These are phyloP conservation scores for Agrypnia vestita DNA, from an alignment of 1,140 invertebrate species.

Conservation along the genomic window DNA sequence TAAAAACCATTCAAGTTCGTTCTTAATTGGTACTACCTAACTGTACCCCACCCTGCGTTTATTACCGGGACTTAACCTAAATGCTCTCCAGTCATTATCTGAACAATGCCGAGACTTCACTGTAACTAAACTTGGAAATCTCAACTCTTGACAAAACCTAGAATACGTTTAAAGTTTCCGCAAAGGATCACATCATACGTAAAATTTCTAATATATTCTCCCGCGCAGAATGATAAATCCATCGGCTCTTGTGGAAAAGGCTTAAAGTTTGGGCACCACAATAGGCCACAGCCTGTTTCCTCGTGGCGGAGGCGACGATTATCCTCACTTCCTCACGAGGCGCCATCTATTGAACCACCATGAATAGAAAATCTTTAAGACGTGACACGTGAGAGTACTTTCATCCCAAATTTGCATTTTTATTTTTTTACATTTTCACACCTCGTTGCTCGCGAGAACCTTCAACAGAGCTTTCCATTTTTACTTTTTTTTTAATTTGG, in stretches of 20 bases:
- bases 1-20: constrained; percentile 16
- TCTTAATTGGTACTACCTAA: background rate
- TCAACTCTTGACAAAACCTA: background rate
- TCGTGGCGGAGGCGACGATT: constrained; percentile 20
- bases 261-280: constrained; percentile 34
- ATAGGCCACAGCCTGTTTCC: constrained; percentile 23
- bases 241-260: constrained; percentile 21
- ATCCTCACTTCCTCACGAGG: constrained; percentile 31
- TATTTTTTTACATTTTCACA: background rate
- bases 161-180: constrained; percentile 40
- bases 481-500: no score
- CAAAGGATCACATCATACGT: constrained; percentile 12
- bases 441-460: no score
- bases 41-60: background rate
- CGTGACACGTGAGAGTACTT: constrained; percentile 17
- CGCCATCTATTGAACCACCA: constrained; percentile 13
- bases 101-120: constrained; percentile 2
- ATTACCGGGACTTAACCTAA: background rate
- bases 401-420: constrained; percentile 32
- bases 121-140: background rate
- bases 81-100: background rate
- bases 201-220: constrained; percentile 40
- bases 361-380: constrained; percentile 46
- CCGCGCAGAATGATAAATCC: constrained; percentile 36
- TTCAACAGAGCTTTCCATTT: no score